Evolutionary conservation across 2,888 invertebrate genomes (phyloP).

Genomic region (Melikaiella ostensackeni): DNA sequence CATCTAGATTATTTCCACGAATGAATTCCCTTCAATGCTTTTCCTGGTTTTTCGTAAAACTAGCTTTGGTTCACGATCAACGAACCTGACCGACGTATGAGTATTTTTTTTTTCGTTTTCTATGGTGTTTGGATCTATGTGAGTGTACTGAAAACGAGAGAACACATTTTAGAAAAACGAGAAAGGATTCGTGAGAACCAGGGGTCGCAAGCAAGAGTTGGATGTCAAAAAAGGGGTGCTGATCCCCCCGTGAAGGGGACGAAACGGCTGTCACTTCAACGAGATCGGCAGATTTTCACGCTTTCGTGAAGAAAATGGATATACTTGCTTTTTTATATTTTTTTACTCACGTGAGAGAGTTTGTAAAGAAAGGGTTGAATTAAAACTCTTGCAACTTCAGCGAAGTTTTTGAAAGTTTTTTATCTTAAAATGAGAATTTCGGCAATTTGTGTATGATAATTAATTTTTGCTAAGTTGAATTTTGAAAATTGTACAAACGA

Average conservation of each 20-base stretch:
- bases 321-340: constrained; percentile 40
- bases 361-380: constrained; percentile 50
- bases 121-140: neutral
- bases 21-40: constrained; percentile 28
- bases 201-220: constrained; percentile 71
- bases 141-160: constrained; percentile 18
- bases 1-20: constrained; percentile 38
- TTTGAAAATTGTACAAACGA: too few species aligned
- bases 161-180: constrained; percentile 60
- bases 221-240: constrained; percentile 61
- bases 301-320: constrained; percentile 59
- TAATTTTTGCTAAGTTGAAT: neutral
- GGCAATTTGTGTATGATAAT: neutral
- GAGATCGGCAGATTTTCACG: constrained; percentile 64
- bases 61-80: constrained; percentile 14
- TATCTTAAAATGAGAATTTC: neutral
- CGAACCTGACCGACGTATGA: constrained; percentile 9
- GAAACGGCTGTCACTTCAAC: constrained; percentile 40
- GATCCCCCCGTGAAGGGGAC: constrained; percentile 40
- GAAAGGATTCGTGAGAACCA: constrained; percentile 75
- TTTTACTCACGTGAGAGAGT: constrained; percentile 44
- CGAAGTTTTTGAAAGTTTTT: neutral
- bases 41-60: constrained; percentile 33
- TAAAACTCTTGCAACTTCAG: neutral
- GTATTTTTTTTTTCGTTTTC: constrained; percentile 23